Conservation (phyloP, 2,888 invertebrate species). For the Andrena haemorrhoa region DNA sequence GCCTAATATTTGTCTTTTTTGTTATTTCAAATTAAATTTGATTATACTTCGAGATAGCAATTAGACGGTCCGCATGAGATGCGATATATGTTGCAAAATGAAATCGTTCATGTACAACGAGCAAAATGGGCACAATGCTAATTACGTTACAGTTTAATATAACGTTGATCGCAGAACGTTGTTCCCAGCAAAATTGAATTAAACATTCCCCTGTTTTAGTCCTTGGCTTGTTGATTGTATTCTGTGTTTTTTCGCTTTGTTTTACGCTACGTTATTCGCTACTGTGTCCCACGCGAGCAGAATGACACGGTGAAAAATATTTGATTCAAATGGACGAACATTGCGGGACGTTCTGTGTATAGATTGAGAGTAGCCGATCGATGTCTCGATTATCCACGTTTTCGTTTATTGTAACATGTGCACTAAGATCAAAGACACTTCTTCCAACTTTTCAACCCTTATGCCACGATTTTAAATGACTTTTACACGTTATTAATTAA, state of each 20-base stretch:
- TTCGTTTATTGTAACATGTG: slow-evolving; percentile 4
- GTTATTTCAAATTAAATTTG: too few relatives aligned
- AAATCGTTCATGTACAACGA: neutral
- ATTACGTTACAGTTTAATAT: neutral
- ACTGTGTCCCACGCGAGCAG: neutral
- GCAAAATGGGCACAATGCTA: neutral
- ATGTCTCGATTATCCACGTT: slow-evolving; percentile 52
- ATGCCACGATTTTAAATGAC: too few relatives aligned
- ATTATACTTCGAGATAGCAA: too few relatives aligned
- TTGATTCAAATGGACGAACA: neutral
- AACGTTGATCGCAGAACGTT: neutral
- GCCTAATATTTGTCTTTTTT: too few relatives aligned
- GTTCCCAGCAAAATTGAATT: slow-evolving; percentile 17
- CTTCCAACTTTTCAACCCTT: too few relatives aligned
- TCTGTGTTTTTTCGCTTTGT: neutral
- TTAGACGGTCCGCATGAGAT: neutral
- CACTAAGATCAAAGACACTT: too few relatives aligned
- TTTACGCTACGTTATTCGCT: neutral
- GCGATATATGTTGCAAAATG: neutral
- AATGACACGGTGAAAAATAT: slow-evolving; percentile 11
- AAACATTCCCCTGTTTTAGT: slow-evolving; percentile 10
- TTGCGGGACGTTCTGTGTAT: neutral
- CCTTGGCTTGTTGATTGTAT: too few relatives aligned
- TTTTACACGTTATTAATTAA: too few relatives aligned
- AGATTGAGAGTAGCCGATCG: slow-evolving; percentile 33